phyloP scores from a whole-genome alignment of 2,888 invertebrate genomes.

The Pseudococcus jackbeardsleyi region DNA sequence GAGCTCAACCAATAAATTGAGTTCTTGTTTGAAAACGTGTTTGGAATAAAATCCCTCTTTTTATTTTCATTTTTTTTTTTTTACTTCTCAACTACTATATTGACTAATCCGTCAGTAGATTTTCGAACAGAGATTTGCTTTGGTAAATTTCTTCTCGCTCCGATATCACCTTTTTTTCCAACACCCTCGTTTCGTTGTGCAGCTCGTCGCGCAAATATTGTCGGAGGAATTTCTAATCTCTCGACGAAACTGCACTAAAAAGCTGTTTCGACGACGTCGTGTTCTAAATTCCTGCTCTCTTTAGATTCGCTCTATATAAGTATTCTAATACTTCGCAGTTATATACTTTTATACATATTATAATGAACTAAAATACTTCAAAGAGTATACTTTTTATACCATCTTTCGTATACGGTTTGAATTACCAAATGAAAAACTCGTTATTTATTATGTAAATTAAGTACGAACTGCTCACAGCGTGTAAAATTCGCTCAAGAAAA shows the following conservation, averaged over 20 bases:
- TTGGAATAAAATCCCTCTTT: slow-evolving; percentile 30
- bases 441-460: slow-evolving; percentile 5
- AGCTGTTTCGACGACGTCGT: background rate
- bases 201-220: background rate
- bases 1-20: slow-evolving; percentile 59
- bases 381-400: background rate
- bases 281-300: slow-evolving; percentile 11
- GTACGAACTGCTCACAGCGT: background rate
- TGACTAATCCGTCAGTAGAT: slow-evolving; percentile 26
- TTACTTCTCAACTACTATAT: background rate
- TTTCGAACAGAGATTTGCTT: slow-evolving; percentile 25
- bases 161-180: background rate
- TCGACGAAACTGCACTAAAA: background rate
- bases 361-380: slow-evolving; percentile 6
- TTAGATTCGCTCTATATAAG: background rate
- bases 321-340: slow-evolving; percentile 1
- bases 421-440: background rate
- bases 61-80: background rate
- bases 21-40: slow-evolving; percentile 59
- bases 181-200: background rate
- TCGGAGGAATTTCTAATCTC: slow-evolving; percentile 25
- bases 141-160: slow-evolving; percentile 11
- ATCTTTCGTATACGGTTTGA: background rate
- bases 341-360: background rate
- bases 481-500: background rate